These are phyloP conservation scores for Stegodyphus dumicola DNA, from an alignment of 1,140 invertebrate genomes.

Conservation along the genomic window DNA sequence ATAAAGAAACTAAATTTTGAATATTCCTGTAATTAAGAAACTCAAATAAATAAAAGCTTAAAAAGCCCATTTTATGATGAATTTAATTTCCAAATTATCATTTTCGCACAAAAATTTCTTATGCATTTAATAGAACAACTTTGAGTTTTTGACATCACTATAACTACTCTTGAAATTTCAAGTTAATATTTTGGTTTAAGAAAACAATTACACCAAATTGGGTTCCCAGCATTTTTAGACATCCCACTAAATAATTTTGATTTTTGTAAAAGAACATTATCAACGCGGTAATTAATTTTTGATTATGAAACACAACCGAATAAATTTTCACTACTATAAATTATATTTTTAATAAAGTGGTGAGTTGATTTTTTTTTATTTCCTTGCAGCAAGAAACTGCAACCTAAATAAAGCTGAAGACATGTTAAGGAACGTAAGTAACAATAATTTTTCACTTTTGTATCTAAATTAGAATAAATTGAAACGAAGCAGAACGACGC, in stretches of 20 bases:
- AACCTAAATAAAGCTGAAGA: slow-evolving; percentile 46
- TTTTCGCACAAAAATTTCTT: not conserved
- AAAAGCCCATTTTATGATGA: not conserved
- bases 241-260: not conserved
- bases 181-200: not conserved
- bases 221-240: not conserved
- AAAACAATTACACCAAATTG: not conserved
- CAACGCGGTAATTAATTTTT: not conserved
- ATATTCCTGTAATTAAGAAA: too few relatives aligned
- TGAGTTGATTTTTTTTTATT: not conserved
- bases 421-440: slow-evolving; percentile 48
- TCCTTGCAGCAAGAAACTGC: slow-evolving; percentile 16
- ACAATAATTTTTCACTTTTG: not conserved
- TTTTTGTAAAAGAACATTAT: not conserved
- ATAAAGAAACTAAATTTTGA: not conserved
- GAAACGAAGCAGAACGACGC: not conserved
- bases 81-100: not conserved
- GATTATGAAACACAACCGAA: not conserved
- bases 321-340: not conserved
- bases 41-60: not conserved
- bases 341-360: not conserved
- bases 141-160: not conserved
- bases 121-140: too few relatives aligned
- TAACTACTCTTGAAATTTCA: not conserved
- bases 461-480: not conserved